These are phyloP conservation scores for Anarrhichthys ocellatus DNA, from an alignment of 2,113 vertebrate genomes.

Conservation along the genomic window DNA sequence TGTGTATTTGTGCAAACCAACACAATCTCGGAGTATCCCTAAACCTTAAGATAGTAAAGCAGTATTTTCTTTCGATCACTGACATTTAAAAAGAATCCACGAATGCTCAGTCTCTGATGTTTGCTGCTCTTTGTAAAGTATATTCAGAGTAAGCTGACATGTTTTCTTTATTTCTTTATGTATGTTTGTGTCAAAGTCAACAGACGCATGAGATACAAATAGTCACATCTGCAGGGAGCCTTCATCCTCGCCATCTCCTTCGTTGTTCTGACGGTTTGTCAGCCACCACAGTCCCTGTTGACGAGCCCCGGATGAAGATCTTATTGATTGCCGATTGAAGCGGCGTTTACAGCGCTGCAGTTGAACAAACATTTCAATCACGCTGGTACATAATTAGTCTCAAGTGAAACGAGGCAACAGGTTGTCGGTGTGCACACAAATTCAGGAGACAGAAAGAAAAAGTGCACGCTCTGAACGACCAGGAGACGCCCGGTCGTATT, in stretches of 20 bases:
- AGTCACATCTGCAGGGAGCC: constrained; percentile 24
- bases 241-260: constrained; percentile 11
- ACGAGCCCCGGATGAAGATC: constrained; percentile 5
- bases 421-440: background rate
- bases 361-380: constrained; percentile 33
- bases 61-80: background rate
- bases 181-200: constrained; percentile 5
- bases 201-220: background rate
- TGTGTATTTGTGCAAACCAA: background rate
- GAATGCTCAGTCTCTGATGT: background rate
- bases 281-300: constrained; percentile 22
- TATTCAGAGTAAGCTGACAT: background rate
- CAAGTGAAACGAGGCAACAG: constrained; percentile 10
- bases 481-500: background rate
- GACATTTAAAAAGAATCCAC: background rate
- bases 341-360: constrained; percentile 16
- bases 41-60: background rate
- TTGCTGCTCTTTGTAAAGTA: background rate
- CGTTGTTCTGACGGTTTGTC: constrained; percentile 23
- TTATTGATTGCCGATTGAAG: constrained; percentile 49
- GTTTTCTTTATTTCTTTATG: background rate
- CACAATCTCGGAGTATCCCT: background rate
- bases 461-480: background rate
- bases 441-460: background rate
- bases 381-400: constrained; percentile 3